Evolutionary conservation across 2,797 vertebrate species (phyloP).

Genomic region (Sciaenops ocellatus): DNA sequence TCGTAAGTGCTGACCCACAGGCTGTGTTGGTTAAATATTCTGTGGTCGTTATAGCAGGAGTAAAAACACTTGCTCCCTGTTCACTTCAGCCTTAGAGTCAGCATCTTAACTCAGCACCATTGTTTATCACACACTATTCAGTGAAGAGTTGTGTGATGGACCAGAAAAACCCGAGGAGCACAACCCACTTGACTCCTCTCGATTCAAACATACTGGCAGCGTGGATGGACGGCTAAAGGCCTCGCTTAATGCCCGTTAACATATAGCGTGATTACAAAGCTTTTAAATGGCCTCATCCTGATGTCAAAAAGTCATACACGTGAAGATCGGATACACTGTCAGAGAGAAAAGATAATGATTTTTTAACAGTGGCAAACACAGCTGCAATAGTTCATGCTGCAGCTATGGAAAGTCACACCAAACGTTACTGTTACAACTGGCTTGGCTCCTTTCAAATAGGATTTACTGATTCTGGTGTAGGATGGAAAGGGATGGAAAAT

Average conservation of each 20-base stretch:
- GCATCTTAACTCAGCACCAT: conserved; percentile 63
- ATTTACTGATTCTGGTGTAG: conserved; percentile 11
- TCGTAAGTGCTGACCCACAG: conserved; percentile 40
- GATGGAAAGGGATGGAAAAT: conserved; percentile 15
- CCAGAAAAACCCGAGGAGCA: conserved; percentile 38
- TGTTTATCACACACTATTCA: conserved; percentile 44
- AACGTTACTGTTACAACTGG: conserved; percentile 5
- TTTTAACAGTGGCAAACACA: conserved; percentile 22
- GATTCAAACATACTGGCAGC: conserved; percentile 32
- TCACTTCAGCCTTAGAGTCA: conserved; percentile 36
- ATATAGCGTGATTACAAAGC: conserved; percentile 8
- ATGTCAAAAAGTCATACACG: not conserved
- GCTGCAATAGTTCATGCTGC: conserved; percentile 13
- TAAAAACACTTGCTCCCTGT: conserved; percentile 13
- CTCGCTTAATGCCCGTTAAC: conserved; percentile 25
- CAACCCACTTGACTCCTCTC: conserved; percentile 39
- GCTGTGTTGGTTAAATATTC: conserved; percentile 34
- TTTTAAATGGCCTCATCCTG: conserved; percentile 15
- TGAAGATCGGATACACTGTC: conserved; percentile 5
- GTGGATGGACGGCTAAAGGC: conserved; percentile 27
- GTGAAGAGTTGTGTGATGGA: conserved; percentile 24
- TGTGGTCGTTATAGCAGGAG: conserved; percentile 36
- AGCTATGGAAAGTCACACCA: not conserved
- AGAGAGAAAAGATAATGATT: conserved; percentile 9
- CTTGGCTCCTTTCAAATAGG: conserved; percentile 10